Evolutionary conservation across 2,888 invertebrate species (phyloP).

Genomic region (Ormyrus thymus): DNA sequence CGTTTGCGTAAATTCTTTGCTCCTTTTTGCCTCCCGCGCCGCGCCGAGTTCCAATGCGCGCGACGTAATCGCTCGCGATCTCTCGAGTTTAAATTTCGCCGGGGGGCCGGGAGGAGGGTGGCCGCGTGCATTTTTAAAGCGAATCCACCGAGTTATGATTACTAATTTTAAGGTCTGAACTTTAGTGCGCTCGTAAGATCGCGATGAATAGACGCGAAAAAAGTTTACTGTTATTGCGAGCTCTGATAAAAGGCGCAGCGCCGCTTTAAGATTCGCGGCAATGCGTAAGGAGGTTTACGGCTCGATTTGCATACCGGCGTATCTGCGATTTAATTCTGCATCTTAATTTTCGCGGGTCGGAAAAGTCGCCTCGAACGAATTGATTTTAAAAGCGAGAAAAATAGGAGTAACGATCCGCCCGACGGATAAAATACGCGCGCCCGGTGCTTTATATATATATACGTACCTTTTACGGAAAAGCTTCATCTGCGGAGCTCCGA

Average conservation of each 20-base stretch:
- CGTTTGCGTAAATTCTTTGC: slow-evolving; percentile 1
- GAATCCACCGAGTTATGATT: slow-evolving; percentile 12
- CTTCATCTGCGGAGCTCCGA: no score
- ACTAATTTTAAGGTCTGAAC: not conserved
- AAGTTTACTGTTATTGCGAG: not conserved
- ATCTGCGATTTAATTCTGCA: no score
- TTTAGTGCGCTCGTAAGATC: not conserved
- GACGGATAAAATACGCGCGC: no score
- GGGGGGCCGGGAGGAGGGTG: not conserved
- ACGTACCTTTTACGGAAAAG: no score
- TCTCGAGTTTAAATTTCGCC: not conserved
- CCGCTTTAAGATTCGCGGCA: not conserved
- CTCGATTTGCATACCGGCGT: no score
- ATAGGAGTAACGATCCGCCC: no score
- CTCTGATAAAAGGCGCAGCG: not conserved
- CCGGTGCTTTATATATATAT: no score
- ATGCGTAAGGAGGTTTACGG: no score
- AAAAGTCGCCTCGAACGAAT: no score
- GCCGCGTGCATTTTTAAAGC: not conserved
- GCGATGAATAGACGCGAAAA: not conserved
- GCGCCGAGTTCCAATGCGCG: not conserved
- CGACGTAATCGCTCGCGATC: slow-evolving; percentile 29
- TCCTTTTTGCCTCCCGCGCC: not conserved
- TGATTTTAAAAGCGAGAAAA: no score
- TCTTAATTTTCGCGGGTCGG: no score